Percentiles rank a stretch among this genome's conserved stretches.
These are phyloP conservation scores for Parauchenoglanis punctatus DNA, from an alignment of 2,797 vertebrate species.

Conservation along the genomic window DNA sequence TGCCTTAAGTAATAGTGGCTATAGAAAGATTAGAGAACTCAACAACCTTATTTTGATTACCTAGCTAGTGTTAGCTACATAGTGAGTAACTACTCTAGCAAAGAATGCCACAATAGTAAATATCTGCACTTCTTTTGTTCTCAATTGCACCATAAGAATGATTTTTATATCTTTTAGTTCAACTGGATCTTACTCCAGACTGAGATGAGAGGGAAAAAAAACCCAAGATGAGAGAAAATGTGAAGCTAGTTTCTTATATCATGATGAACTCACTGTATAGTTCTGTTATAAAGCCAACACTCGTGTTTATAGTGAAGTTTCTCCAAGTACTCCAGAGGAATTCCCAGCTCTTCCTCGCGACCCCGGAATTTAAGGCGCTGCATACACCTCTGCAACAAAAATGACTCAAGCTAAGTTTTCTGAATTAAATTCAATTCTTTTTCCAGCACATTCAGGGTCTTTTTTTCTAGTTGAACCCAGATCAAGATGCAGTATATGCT, in stretches of 20 bases:
- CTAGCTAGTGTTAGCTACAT: not conserved
- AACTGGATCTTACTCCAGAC: too few species aligned
- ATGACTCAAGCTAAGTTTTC: not conserved
- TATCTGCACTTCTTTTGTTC: not conserved
- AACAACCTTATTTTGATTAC: not conserved
- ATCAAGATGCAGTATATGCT: not conserved
- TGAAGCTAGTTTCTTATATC: not conserved
- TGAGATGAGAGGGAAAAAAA: too few species aligned
- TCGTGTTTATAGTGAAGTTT: slow-evolving; percentile 86
- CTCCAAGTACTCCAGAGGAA: slow-evolving; percentile 84
- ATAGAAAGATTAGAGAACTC: not conserved
- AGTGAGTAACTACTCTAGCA: not conserved
- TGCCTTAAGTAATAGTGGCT: not conserved
- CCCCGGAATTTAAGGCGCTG: slow-evolving; percentile 77
- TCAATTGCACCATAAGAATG: not conserved
- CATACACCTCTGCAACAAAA: slow-evolving; percentile 79
- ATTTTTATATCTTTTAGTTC: too few species aligned
- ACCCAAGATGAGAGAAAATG: too few species aligned
- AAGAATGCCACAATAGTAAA: not conserved
- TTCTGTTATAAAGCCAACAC: slow-evolving; percentile 78
- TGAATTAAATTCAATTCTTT: not conserved
- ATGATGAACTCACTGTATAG: slow-evolving; percentile 70
- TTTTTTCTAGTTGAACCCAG: not conserved
- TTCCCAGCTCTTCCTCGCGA: slow-evolving; percentile 80
- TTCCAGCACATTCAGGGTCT: not conserved